phyloP scores from a whole-genome alignment of 2,888 invertebrate genomes.

The Athalia rosae region DNA sequence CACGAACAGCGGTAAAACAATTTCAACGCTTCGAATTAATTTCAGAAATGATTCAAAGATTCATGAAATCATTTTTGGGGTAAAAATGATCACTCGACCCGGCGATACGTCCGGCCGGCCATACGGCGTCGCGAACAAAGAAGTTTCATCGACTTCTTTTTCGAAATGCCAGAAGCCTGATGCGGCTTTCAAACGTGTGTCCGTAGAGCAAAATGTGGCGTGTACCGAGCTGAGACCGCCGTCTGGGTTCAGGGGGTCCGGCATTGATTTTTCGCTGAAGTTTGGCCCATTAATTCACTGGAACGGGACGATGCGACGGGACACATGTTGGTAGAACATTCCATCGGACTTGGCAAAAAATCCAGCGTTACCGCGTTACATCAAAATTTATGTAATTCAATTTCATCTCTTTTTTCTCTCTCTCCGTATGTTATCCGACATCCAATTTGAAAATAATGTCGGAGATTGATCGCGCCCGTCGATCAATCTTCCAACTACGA shows the following conservation, averaged over 20 bases:
- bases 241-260: slow-evolving; percentile 20
- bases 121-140: background rate
- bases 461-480: slow-evolving; percentile 10
- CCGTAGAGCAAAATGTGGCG: slow-evolving; percentile 9
- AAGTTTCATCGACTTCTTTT: slow-evolving; percentile 7
- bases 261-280: slow-evolving; percentile 36
- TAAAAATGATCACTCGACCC: no score
- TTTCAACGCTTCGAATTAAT: no score
- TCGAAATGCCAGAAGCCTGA: background rate
- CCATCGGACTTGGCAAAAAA: background rate
- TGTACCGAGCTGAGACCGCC: background rate
- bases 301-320: background rate
- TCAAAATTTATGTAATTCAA: slow-evolving; percentile 1
- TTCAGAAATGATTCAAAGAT: no score
- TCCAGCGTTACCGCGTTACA: background rate
- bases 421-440: background rate
- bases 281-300: slow-evolving; percentile 24
- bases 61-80: no score
- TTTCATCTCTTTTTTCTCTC: background rate
- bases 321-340: background rate
- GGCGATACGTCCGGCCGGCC: background rate
- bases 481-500: slow-evolving; percentile 21
- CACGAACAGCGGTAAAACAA: background rate
- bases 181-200: slow-evolving; percentile 5
- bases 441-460: slow-evolving; percentile 9